These are phyloP conservation scores for Lophius americanus DNA, from an alignment of 2,797 vertebrate genomes.

Conservation along the genomic window DNA sequence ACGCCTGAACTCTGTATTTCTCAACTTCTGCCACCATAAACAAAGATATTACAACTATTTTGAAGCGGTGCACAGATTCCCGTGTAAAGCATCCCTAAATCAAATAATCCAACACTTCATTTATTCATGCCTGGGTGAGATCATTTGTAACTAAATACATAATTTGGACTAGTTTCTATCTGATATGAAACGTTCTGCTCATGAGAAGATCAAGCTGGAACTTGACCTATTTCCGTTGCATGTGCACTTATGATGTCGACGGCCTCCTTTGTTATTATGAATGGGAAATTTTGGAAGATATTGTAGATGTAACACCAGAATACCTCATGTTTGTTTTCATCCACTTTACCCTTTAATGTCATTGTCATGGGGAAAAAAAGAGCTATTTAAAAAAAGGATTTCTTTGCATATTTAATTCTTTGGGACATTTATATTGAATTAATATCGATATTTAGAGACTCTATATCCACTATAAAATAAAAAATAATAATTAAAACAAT, in stretches of 20 bases:
- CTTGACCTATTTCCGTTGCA: conserved; percentile 77
- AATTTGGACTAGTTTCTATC: conserved; percentile 26
- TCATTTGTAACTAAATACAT: conserved; percentile 26
- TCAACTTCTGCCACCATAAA: conserved; percentile 12
- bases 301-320: conserved; percentile 57
- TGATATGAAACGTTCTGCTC: conserved; percentile 29
- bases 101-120: conserved; percentile 31
- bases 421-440: too few species aligned
- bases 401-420: too few species aligned
- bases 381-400: too few species aligned
- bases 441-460: too few species aligned
- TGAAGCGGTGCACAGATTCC: conserved; percentile 37
- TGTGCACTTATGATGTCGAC: conserved; percentile 61
- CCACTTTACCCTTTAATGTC: conserved; percentile 3
- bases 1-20: conserved; percentile 23
- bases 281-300: conserved; percentile 54
- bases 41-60: conserved; percentile 32
- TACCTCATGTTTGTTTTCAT: conserved; percentile 69
- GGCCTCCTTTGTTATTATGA: conserved; percentile 45
- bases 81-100: conserved; percentile 29
- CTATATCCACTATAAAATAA: too few species aligned
- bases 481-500: too few species aligned
- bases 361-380: too few species aligned
- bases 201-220: conserved; percentile 84
- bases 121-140: conserved; percentile 23